phyloP scores from a whole-genome alignment of 30 jellyfish, hydroid and myxozoan species.

The Aurelia aurita complex sp. Pacific region DNA sequence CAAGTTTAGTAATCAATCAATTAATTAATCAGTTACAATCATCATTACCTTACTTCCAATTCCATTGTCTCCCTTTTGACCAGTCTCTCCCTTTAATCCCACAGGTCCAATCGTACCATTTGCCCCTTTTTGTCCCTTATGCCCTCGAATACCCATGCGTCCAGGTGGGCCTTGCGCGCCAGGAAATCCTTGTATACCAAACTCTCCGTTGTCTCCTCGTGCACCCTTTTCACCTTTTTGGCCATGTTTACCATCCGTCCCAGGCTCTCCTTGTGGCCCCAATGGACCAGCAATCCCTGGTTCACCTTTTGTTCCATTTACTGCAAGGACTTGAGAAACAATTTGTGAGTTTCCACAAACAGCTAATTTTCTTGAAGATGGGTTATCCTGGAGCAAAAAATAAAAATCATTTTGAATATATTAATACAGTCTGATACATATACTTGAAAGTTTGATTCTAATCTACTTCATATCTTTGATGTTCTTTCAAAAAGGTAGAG shows the following conservation, averaged over 20 bases:
- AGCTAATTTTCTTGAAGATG: not conserved
- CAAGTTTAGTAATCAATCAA: no score
- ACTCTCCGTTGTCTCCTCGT: not conserved
- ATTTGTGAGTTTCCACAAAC: conserved; percentile 3
- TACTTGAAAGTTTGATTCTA: no score
- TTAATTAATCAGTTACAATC: no score
- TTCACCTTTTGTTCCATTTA: no score
- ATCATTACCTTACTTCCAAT: conserved; percentile 21
- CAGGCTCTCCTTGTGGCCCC: not conserved
- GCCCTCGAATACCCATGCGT: conserved; percentile 14
- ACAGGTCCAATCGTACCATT: not conserved
- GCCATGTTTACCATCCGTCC: not conserved
- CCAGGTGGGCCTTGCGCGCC: conserved; percentile 44
- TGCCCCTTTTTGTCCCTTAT: conserved; percentile 18
- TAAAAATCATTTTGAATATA: no score
- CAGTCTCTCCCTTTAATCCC: conserved; percentile 22
- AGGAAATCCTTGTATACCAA: conserved; percentile 8
- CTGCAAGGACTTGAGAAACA: not conserved
- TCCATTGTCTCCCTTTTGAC: conserved; percentile 30
- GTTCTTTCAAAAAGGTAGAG: no score
- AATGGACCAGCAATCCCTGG: not conserved
- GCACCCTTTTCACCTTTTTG: conserved; percentile 27
- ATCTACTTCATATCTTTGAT: no score
- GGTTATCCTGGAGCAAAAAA: no score
- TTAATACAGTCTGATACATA: no score